Evolutionary conservation across 2,888 invertebrate genomes (phyloP).

Genomic region (Clivina fossor): DNA sequence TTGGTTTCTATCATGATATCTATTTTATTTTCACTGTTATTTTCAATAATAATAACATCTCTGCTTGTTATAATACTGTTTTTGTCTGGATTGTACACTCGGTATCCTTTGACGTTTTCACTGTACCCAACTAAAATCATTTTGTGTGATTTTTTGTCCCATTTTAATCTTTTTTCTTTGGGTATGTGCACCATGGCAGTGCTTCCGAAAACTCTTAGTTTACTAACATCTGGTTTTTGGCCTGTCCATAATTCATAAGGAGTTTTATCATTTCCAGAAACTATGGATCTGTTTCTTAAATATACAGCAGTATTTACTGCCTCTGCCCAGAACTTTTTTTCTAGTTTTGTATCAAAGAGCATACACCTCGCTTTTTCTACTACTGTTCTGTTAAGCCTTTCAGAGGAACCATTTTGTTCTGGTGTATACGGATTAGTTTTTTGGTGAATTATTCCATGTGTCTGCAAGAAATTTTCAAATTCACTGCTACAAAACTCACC

Average conservation of each 20-base stretch:
- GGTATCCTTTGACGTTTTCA: slow-evolving; percentile 42
- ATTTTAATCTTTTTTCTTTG: slow-evolving; percentile 44
- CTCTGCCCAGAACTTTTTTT: slow-evolving; percentile 27
- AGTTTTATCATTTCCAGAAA: slow-evolving; percentile 38
- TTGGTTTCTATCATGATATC: slow-evolving; percentile 8
- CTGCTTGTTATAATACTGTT: slow-evolving; percentile 35
- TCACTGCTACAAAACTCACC: slow-evolving; percentile 37
- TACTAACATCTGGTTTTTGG: slow-evolving; percentile 44
- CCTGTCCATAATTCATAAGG: slow-evolving; percentile 46
- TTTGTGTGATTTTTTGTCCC: slow-evolving; percentile 42
- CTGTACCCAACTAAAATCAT: slow-evolving; percentile 42
- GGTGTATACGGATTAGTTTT: slow-evolving; percentile 43
- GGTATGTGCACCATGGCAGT: slow-evolving; percentile 43
- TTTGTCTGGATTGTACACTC: slow-evolving; percentile 38
- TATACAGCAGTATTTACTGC: slow-evolving; percentile 27
- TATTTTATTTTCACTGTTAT: slow-evolving; percentile 2
- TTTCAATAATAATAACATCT: slow-evolving; percentile 39
- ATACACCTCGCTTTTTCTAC: slow-evolving; percentile 28
- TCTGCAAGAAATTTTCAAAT: slow-evolving; percentile 39
- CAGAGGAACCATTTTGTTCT: slow-evolving; percentile 43
- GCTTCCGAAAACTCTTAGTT: slow-evolving; percentile 45
- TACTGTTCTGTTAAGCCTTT: slow-evolving; percentile 16
- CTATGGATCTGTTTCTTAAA: slow-evolving; percentile 21
- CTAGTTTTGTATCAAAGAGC: slow-evolving; percentile 20
- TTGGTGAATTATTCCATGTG: slow-evolving; percentile 45